phyloP scores from a whole-genome alignment of 1,140 invertebrate genomes.

The Onthophagus taurus region DNA sequence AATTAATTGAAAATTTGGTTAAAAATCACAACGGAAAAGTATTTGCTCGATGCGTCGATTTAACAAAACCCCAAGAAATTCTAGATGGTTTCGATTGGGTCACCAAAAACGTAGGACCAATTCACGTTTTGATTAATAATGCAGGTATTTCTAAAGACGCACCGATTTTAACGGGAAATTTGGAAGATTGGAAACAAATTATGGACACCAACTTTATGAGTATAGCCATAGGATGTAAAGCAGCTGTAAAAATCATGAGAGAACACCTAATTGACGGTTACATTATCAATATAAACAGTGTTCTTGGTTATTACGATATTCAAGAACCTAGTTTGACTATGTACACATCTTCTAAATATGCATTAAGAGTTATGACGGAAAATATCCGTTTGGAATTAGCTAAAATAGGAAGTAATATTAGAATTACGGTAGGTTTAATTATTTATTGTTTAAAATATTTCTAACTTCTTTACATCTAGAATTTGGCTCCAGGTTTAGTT shows the following conservation, averaged over 20 bases:
- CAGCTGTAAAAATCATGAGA: constrained; percentile 37
- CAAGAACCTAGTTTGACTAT: constrained; percentile 27
- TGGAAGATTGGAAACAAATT: constrained; percentile 2
- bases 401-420: constrained; percentile 37
- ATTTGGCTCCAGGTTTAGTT: constrained; percentile 1
- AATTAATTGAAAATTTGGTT: not conserved
- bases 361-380: constrained; percentile 40
- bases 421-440: constrained; percentile 34
- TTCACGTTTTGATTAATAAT: constrained; percentile 7
- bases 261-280: constrained; percentile 7
- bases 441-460: no score
- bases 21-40: constrained; percentile 3
- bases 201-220: constrained; percentile 29
- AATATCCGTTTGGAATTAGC: constrained; percentile 40
- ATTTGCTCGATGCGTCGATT: not conserved
- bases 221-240: constrained; percentile 42
- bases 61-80: constrained; percentile 4
- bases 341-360: constrained; percentile 43
- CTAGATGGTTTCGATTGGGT: constrained; percentile 1
- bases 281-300: constrained; percentile 20
- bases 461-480: no score
- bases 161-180: not conserved
- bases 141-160: not conserved
- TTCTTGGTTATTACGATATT: constrained; percentile 26
- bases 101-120: constrained; percentile 2